Base-by-base conservation (phyloP, 2,113 vertebrate genomes). In the Anas platyrhynchos region DNA sequence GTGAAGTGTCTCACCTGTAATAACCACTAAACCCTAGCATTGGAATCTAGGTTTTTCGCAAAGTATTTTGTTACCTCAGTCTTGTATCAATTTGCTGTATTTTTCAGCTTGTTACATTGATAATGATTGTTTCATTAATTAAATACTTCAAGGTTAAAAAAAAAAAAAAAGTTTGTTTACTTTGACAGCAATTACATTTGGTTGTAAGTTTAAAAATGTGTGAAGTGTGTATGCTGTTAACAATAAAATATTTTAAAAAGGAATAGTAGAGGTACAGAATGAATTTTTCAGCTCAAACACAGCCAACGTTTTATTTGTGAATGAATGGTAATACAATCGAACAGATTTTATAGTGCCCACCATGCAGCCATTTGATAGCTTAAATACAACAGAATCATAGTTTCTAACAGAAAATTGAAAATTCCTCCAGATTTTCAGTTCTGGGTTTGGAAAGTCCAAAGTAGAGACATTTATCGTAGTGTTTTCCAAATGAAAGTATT, bases 31-130 rank as follows among this genome's bases (percentile, higher is more conserved):
- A 91, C 66, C 96, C 91, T 94, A 89, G 72, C 5, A 1, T 94
- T 96, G 97, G 86, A 95, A 95, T 97, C 96, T 97, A 96, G 96
- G 96, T 96, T 98, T 98, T 98, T 96, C 96, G 98, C 97, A 80
- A 97, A 98, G 93, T 97, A 98, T 98, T 98, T 98, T 98, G 98
- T 98, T 98, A 98, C 98, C 97, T 98, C 98, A 97, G 98, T 98
- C 98, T 98, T 98, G 98, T 98, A 98, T 96, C 97, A 92, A 97
- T 97, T 98, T 97, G 98, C 97, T 97, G 97, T 98, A 97, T 98
- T 98, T 98, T 98, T 97, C 97, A 97, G 97, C 98, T 98, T 98
- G 98, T 98, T 98, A 98, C 96, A 97, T 91, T 96, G 97, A 97
- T 97, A 91, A 97, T 97, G 96, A 97, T 97, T 98, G 97, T 98